Percentiles rank a stretch among this genome's conserved stretches.
These are phyloP conservation scores for Menidia beryllina DNA, from an alignment of 2,113 vertebrate species.

Conservation along the genomic window DNA sequence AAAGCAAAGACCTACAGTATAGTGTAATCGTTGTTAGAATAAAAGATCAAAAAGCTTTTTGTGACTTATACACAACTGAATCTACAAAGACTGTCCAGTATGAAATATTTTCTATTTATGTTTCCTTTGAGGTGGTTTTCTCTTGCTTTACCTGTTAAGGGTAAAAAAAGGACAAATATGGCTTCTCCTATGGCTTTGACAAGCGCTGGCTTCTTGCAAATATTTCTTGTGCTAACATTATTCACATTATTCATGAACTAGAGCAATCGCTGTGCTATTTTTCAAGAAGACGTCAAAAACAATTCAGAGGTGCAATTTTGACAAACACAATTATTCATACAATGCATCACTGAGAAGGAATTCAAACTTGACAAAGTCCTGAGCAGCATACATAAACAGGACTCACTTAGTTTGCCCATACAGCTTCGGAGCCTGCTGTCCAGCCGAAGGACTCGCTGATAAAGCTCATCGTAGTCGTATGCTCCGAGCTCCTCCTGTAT, in stretches of 20 bases:
- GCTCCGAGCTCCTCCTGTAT: slow-evolving; percentile 98
- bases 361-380: not conserved
- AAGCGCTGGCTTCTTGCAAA: slow-evolving; percentile 1
- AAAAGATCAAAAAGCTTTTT: not conserved
- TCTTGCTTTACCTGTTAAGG: not conserved
- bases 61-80: not conserved
- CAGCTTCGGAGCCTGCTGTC: slow-evolving; percentile 94
- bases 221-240: not conserved
- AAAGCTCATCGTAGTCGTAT: slow-evolving; percentile 96
- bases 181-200: not conserved
- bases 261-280: not conserved
- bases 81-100: not conserved
- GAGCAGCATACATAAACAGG: not conserved
- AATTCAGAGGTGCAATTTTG: no score
- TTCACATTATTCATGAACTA: not conserved
- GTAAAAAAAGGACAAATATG: not conserved
- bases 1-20: not conserved
- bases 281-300: not conserved
- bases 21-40: not conserved
- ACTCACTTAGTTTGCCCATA: slow-evolving; percentile 99
- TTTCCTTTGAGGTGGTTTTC: slow-evolving; percentile 10
- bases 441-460: slow-evolving; percentile 91
- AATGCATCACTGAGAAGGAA: slow-evolving; percentile 1
- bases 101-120: not conserved
- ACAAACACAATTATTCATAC: no score